phyloP scores from a whole-genome alignment of 2,797 vertebrate genomes.

The Harpagifer antarcticus region DNA sequence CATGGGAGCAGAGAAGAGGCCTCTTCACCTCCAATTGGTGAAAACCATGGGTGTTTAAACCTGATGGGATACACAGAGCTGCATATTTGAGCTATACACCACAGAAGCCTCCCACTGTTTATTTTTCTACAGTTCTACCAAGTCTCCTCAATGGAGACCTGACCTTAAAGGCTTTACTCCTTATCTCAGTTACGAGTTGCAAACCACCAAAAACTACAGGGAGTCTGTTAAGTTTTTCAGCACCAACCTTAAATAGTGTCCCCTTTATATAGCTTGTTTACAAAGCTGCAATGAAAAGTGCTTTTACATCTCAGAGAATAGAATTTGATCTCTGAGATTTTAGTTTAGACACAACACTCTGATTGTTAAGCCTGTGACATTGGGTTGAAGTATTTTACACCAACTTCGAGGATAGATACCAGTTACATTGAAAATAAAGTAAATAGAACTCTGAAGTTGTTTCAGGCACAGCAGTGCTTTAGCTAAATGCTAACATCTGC shows the following conservation, averaged over 20 bases:
- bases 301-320: conserved; percentile 31
- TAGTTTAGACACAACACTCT: conserved; percentile 13
- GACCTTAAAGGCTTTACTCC: conserved; percentile 65
- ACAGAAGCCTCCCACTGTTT: conserved; percentile 69
- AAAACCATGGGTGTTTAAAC: conserved; percentile 42
- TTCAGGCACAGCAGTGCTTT: background rate
- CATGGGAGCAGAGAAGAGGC: conserved; percentile 55
- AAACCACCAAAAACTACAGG: conserved; percentile 57
- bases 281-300: conserved; percentile 35
- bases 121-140: conserved; percentile 70
- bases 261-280: conserved; percentile 36
- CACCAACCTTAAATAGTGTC: conserved; percentile 47
- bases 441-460: background rate
- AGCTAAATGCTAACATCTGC: background rate
- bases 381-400: background rate
- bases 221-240: conserved; percentile 57
- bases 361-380: conserved; percentile 6
- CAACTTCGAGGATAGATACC: background rate
- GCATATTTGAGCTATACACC: conserved; percentile 36
- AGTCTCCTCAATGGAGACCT: conserved; percentile 65
- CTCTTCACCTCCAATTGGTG: conserved; percentile 47
- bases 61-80: conserved; percentile 46
- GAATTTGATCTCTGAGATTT: conserved; percentile 18
- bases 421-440: background rate
- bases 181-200: conserved; percentile 56